Base-by-base conservation (phyloP, 2,113 vertebrate genomes). In the Gopherus flavomarginatus region DNA sequence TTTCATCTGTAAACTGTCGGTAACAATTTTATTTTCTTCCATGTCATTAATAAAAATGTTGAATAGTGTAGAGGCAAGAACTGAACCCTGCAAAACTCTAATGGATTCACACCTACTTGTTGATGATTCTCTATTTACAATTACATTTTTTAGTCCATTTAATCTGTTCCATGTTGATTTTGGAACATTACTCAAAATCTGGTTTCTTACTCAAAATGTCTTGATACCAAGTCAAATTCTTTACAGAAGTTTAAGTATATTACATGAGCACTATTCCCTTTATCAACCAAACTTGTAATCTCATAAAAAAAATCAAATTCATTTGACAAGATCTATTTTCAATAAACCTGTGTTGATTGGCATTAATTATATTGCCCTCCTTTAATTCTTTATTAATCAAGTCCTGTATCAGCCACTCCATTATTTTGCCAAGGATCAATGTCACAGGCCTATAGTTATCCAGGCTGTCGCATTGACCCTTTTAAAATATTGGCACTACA, bases 391-490 rank as follows among this genome's bases (percentile, higher is more conserved):
- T 21, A 8, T 57, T 13, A 62, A 81, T 27, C 59, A 52, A 83
- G 42, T 13, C n/a, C 26, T 1, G 0, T 4, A 3, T 52, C 72
- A 83, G 9, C 29, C 0, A 0, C 54, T 90, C n/a, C 85, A 26
- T 31, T 87, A 21, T 44, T 79, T 92, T 89, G 38, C 19, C 6
- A 21, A 9, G 54, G 59, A 87, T 89, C 82, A 50, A 0, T 17
- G 47, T 89, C 11, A 62, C 10, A 83, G 88, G 50, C 24, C 42
- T 69, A 2, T 35, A 94, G 65, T 42, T 62, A 26, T 26, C 52
- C 52, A 84, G 19, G 89, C 42, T 86, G 79, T 14, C 35, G 53
- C 19, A 2, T 27, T 86, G 77, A 10, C 81, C 24, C 29, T 27
- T 81, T 91, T 57, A 38, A 26, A 85, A 11, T 89, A 72, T 27